Evolutionary conservation across 2,113 vertebrate species (phyloP), one percentile per base, ranked within the genome.

Genomic region (Narcine bancroftii): DNA sequence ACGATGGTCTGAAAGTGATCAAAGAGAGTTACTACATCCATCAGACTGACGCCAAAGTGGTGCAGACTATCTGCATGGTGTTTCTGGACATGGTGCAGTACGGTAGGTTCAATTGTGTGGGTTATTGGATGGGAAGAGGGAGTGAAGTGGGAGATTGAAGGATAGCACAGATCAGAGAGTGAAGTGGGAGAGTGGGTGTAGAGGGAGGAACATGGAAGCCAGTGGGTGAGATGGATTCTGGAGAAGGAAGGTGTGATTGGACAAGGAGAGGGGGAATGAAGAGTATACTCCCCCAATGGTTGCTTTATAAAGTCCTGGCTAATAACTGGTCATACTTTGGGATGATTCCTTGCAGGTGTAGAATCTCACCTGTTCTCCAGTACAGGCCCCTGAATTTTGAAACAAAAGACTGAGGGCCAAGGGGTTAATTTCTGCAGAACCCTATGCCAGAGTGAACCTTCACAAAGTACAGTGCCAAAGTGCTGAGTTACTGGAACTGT

Each of bases 31-130:
- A 93, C 91, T 24, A 36, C 89, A 47, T 92, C 0, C 72, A 96
- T 92, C 24, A 3, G 0, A 89, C 95, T 0, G 94, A 96, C 93
- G 94, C 94, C 0, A 94, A 94, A 65, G 95, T 96, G 75, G 95
- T 94, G 47, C 94, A 94, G 92, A 93, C 60, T 42, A 3, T 96
- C 7, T 96, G 96, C 89, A 0, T 95, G 93, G 94, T 97, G 93
- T 92, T 96, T 13, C 92, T 92, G 0, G 94, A 95, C 87, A 94
- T 97, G 66, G 93, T 7, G 3, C 92, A 95, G 89, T 95, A 96
- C 0, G 93, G 96, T 96, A 93, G 95, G 94, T 21, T 1, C 29
- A 45, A 13, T 6, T 33, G 3, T 85, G 13, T 17, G 3, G 50
- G 15, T 60, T n/a, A 50, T 60, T 19, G 77, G 21, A 50, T 1